Evolutionary conservation across 1,140 invertebrate species (phyloP).

Genomic region (Zaprionus taronus): DNA sequence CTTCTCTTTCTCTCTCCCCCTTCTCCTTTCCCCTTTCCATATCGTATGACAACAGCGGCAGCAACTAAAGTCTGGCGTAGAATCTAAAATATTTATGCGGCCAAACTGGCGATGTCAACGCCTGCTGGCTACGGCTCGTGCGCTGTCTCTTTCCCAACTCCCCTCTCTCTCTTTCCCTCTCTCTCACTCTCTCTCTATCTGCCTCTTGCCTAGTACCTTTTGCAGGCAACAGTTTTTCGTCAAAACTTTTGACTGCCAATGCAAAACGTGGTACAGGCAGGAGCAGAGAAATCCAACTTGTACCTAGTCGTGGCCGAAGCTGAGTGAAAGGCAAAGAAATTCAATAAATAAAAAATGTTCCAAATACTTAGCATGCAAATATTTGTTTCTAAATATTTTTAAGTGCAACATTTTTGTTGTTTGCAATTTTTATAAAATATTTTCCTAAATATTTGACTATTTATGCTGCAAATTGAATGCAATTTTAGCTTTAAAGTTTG

Average conservation of each 20-base stretch:
- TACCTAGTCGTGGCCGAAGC: not conserved
- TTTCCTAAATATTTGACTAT: not conserved
- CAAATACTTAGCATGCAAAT: conserved; percentile 16
- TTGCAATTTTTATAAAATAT: not conserved
- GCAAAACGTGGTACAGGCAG: conserved; percentile 11
- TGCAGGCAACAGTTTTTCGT: conserved; percentile 59
- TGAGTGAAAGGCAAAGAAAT: conserved; percentile 52
- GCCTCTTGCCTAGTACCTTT: conserved; percentile 3
- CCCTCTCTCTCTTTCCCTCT: not conserved
- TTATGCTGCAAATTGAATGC: not conserved
- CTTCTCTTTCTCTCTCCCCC: not conserved
- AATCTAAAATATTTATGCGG: conserved; percentile 81
- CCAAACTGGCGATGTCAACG: conserved; percentile 59
- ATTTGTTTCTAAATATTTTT: conserved; percentile 1
- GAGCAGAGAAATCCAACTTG: not conserved
- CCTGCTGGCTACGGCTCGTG: conserved; percentile 6
- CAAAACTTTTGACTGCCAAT: conserved; percentile 58
- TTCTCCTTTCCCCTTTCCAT: not conserved
- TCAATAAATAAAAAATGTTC: conserved; percentile 67
- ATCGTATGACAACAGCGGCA: conserved; percentile 26
- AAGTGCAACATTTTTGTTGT: conserved; percentile 3
- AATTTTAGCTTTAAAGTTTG: not conserved
- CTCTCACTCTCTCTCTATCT: not conserved
- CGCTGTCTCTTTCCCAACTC: not conserved
- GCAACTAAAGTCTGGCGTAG: conserved; percentile 49